phyloP scores from a whole-genome alignment of 2,888 invertebrate species.

The Harmothoe impar region DNA sequence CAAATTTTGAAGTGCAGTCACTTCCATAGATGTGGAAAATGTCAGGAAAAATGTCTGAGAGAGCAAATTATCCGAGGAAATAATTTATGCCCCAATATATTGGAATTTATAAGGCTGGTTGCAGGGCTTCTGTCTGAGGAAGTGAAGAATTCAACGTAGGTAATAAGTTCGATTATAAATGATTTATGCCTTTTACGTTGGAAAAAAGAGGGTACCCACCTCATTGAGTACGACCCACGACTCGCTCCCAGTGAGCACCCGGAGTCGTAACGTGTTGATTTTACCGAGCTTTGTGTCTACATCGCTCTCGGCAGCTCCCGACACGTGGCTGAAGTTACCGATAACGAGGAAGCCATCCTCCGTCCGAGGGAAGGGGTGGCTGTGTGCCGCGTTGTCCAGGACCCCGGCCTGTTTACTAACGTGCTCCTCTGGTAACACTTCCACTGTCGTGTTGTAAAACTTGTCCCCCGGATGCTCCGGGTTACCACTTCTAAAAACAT shows the following conservation, averaged over 20 bases:
- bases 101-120: too few relatives aligned
- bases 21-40: too few relatives aligned
- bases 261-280: slow-evolving; percentile 89
- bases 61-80: too few relatives aligned
- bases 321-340: slow-evolving; percentile 88
- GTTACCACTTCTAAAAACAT: slow-evolving; percentile 89
- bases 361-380: slow-evolving; percentile 83
- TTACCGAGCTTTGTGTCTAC: slow-evolving; percentile 88
- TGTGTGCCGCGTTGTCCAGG: slow-evolving; percentile 68
- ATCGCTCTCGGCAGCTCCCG: slow-evolving; percentile 91
- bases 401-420: slow-evolving; percentile 67
- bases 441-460: slow-evolving; percentile 93
- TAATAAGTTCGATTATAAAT: too few relatives aligned
- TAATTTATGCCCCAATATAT: too few relatives aligned
- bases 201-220: slow-evolving; percentile 86
- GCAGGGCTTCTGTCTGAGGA: too few relatives aligned
- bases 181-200: too few relatives aligned
- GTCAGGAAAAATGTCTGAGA: too few relatives aligned
- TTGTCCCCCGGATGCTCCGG: slow-evolving; percentile 94
- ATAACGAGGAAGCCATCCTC: slow-evolving; percentile 89
- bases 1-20: too few relatives aligned
- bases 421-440: slow-evolving; percentile 87
- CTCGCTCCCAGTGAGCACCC: slow-evolving; percentile 90
- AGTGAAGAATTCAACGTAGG: too few relatives aligned
- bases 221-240: slow-evolving; percentile 96